These are phyloP conservation scores for Ochotona curzoniae DNA, from an alignment of 2,113 vertebrate genomes.

Conservation along the genomic window DNA sequence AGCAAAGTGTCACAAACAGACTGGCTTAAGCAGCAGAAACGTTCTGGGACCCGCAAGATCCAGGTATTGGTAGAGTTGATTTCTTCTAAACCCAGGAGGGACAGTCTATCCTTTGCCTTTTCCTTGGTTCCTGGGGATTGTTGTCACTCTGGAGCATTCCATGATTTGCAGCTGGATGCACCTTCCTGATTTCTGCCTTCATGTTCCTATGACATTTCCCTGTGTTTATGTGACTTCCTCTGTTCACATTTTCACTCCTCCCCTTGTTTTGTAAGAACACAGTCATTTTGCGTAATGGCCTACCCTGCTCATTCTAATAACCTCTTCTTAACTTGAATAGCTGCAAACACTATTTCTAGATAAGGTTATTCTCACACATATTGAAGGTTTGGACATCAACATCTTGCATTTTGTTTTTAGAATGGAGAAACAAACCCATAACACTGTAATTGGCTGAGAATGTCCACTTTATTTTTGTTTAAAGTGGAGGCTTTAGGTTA, in stretches of 20 bases:
- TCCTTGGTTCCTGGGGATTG: not conserved
- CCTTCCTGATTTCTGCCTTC: not conserved
- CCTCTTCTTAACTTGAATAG: not conserved
- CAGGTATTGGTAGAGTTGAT: not conserved
- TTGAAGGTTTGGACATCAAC: not conserved
- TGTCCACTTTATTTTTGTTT: not conserved
- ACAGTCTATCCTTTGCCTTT: not conserved
- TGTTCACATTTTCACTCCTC: not conserved
- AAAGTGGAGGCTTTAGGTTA: not conserved
- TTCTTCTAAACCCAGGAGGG: not conserved
- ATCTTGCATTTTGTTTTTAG: not conserved
- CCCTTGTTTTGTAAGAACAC: not conserved
- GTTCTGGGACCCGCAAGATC: not conserved
- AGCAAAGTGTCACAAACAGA: not conserved
- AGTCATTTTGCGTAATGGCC: not conserved
- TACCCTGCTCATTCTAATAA: not conserved
- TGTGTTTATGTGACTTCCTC: not conserved
- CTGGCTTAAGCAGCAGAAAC: not conserved
- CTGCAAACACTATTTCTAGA: not conserved
- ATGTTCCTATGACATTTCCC: not conserved
- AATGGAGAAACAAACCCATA: not conserved
- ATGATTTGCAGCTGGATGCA: not conserved
- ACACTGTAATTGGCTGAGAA: not conserved
- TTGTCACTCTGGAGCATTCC: not conserved
- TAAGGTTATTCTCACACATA: not conserved